Evolutionary conservation across 1,140 invertebrate species (phyloP).

Genomic region (Drosophila pandora): DNA sequence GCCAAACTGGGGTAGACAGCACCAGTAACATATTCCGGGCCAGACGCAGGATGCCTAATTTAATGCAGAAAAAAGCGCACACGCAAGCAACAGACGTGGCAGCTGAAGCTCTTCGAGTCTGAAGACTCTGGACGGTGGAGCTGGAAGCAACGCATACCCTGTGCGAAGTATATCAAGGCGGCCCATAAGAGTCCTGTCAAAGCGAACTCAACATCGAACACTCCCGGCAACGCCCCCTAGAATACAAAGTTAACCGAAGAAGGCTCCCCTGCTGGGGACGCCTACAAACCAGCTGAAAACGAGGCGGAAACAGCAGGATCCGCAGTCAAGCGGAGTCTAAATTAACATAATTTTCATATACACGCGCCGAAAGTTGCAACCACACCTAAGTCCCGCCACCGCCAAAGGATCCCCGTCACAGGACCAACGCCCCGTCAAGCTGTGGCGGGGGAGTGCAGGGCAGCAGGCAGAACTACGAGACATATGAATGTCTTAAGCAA

Average conservation of each 20-base stretch:
- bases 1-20: constrained; percentile 27
- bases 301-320: constrained; percentile 38
- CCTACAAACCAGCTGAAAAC: constrained; percentile 34
- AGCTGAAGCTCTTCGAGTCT: constrained; percentile 7
- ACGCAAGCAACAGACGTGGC: constrained; percentile 51
- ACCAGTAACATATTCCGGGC: constrained; percentile 47
- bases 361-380: constrained; percentile 56
- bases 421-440: constrained; percentile 14
- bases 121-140: not conserved
- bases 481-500: constrained; percentile 43
- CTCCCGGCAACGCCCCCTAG: not conserved
- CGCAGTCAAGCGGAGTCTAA: constrained; percentile 45
- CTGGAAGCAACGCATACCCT: constrained; percentile 26
- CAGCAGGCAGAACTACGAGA: constrained; percentile 17
- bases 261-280: constrained; percentile 14
- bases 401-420: constrained; percentile 3
- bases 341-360: constrained; percentile 78
- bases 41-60: constrained; percentile 63
- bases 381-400: constrained; percentile 45
- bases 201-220: not conserved
- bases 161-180: not conserved
- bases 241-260: constrained; percentile 39
- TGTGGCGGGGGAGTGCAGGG: constrained; percentile 17
- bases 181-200: not conserved
- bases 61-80: constrained; percentile 70